Percentiles rank a stretch among this genome's conserved stretches.
Conservation (phyloP, 2,888 invertebrate genomes). For the Agrochola macilenta region DNA sequence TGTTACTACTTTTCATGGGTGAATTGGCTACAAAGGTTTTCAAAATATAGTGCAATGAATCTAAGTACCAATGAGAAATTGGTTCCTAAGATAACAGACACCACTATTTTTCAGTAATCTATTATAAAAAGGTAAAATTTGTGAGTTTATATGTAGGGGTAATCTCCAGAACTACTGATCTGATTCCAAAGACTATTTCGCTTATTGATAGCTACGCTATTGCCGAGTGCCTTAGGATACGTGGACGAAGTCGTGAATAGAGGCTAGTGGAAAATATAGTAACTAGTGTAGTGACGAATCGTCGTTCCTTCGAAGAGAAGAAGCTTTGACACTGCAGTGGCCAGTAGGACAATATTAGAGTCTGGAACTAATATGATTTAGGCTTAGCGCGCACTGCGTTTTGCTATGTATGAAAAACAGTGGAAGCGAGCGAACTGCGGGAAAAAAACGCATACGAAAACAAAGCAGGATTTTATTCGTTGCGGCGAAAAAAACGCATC, state of each 20-base stretch:
- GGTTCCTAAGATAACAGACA: not conserved
- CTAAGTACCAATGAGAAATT: not conserved
- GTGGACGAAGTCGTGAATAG: not conserved
- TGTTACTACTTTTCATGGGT: not conserved
- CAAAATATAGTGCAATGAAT: not conserved
- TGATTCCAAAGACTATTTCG: no score
- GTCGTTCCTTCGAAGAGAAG: not conserved
- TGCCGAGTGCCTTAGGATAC: no score
- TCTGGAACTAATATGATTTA: not conserved
- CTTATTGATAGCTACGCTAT: not conserved
- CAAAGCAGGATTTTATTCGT: no score
- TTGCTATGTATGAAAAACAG: no score
- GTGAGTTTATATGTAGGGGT: not conserved
- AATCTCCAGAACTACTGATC: not conserved
- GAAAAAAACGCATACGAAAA: no score
- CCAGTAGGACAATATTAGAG: not conserved
- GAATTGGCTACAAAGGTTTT: not conserved
- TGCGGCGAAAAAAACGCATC: no score
- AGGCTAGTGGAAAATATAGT: not conserved
- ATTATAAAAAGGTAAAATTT: not conserved
- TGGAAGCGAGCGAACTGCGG: no score
- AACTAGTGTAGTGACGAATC: not conserved
- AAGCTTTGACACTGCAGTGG: not conserved
- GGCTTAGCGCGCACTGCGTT: no score
- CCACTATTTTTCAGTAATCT: not conserved